These are phyloP conservation scores for Melopsittacus undulatus DNA, from an alignment of 2,797 vertebrate species.

Conservation along the genomic window DNA sequence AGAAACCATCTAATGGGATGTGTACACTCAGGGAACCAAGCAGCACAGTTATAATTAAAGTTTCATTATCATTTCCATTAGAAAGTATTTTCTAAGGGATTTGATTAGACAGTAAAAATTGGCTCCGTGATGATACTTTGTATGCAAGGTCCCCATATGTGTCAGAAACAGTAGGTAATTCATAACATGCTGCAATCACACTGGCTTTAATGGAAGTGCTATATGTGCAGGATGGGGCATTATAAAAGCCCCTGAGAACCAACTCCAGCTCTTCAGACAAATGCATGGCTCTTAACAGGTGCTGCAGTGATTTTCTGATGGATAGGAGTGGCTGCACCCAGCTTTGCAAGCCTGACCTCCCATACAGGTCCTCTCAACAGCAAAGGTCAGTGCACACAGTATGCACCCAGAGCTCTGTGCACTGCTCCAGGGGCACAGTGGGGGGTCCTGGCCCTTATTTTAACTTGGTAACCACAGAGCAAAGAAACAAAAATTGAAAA, in stretches of 20 bases:
- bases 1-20: slow-evolving; percentile 68
- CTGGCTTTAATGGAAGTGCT: background rate
- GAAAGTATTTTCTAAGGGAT: slow-evolving; percentile 52
- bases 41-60: slow-evolving; percentile 69
- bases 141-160: background rate
- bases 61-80: slow-evolving; percentile 71
- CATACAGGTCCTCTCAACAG: accelerated
- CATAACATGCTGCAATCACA: background rate
- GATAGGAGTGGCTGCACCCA: accelerated
- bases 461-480: background rate
- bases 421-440: background rate
- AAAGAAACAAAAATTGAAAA: background rate
- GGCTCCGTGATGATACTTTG: background rate
- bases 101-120: slow-evolving; percentile 39
- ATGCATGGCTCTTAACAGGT: accelerated
- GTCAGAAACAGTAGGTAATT: background rate
- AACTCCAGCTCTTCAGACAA: accelerated
- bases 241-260: background rate
- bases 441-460: background rate
- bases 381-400: background rate
- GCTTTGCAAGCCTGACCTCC: background rate
- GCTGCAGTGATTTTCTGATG: background rate
- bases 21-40: slow-evolving; percentile 48
- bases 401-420: accelerated
- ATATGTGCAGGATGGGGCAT: background rate